Base-by-base conservation (phyloP, 2,888 invertebrate genomes). In the Auanema freiburgensis region DNA sequence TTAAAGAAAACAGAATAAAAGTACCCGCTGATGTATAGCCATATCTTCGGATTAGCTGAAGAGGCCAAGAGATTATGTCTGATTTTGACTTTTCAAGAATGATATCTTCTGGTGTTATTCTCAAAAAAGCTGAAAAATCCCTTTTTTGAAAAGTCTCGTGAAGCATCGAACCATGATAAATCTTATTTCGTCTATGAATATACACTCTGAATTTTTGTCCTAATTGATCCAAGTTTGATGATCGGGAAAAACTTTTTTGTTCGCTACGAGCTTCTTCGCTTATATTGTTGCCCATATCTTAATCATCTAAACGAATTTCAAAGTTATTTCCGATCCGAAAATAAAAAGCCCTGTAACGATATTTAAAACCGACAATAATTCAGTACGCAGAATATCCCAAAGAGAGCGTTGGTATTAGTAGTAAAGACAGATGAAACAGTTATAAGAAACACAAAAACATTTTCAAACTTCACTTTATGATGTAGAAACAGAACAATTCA, bases 21-120 rank as follows among this genome's bases (percentile, higher is more conserved):
- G 18, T 55, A 65, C 77, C 78, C 21, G 78, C 79, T 12, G 75
- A 74, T 3, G 79, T 78, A 67, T 79, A 80, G 23, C 80, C 80
- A 63, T 80, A 80, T 40, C 80, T 70, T 1, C 80, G 74, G 44
- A 80, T 68, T 51, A 74, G 67, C n/a, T 74, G 75, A 8, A 81
- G 64, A 8, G 80, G 80, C 78, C 79, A 80, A 23, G 68, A 67
- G 24, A 77, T 62, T 18, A 66, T 62, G 42, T 79, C 74, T 41
- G 67, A 66, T 21, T 72, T 74, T 55, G 74, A 69, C 11, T 74
- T 63, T 49, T 71, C 66, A 55, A 80, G 66, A 16, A 79, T 59
- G 23, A 79, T 80, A 49, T 76, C 59, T 12, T 44, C 12, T 10
- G 56, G 49, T 1, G 67, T 46, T 3, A 71, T 54, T 11, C 70